phyloP scores from a whole-genome alignment of 2,797 vertebrate species.

The Rhinophrynus dorsalis region DNA sequence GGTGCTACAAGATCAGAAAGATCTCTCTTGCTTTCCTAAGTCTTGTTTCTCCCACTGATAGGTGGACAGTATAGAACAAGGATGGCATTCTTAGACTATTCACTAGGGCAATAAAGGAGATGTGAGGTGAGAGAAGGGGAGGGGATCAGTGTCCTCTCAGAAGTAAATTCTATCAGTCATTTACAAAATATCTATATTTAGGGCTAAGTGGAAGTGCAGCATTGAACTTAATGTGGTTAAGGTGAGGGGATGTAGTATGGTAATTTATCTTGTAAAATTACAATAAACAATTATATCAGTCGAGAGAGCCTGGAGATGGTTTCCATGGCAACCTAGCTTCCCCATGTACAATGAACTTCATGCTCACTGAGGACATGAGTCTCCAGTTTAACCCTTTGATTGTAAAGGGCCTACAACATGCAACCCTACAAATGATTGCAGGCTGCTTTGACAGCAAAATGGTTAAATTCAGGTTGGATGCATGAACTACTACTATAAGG shows the following conservation, averaged over 20 bases:
- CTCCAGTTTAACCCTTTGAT: conserved; percentile 21
- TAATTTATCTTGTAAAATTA: conserved; percentile 30
- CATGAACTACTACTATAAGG: no score
- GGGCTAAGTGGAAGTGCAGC: neutral
- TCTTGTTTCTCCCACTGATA: no score
- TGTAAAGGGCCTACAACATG: neutral
- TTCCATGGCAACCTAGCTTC: conserved; percentile 37
- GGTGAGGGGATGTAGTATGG: conserved; percentile 4
- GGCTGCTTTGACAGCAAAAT: no score
- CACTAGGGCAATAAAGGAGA: conserved; percentile 18
- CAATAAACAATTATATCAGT: conserved; percentile 30
- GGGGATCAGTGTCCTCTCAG: no score
- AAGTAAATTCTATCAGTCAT: no score
- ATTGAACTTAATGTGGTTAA: neutral
- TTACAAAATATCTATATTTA: neutral
- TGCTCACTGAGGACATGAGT: conserved; percentile 34
- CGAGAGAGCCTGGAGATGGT: conserved; percentile 28
- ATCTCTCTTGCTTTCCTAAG: no score
- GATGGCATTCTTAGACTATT: no score
- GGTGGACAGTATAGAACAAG: no score
- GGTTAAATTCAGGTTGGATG: no score
- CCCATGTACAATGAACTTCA: conserved; percentile 29
- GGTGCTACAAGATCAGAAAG: no score
- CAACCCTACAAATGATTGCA: neutral
- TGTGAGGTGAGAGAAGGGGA: conserved; percentile 18